Base-by-base conservation (phyloP, 2,113 vertebrate genomes). In the Oncorhynchus gorbuscha region DNA sequence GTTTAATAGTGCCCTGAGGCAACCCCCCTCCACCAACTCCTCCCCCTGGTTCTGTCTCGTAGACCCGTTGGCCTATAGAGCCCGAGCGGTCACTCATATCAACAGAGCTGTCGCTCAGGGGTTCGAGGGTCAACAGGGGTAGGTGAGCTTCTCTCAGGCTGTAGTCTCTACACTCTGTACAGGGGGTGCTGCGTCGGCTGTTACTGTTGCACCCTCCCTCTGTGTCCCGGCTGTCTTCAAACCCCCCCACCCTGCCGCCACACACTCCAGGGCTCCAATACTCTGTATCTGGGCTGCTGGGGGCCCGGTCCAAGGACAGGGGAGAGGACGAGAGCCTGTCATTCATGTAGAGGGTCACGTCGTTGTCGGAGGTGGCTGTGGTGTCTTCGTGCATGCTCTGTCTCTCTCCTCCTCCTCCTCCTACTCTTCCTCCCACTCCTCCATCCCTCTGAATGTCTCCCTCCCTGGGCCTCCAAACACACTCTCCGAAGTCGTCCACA, bases 21-120 rank as follows among this genome's bases (percentile, higher is more conserved):
- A 93, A 94, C 71, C 91, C 88, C 18, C 85, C 81, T 18, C 86
- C 92, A 7, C 66, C 66, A 8, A 26, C 66, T 35, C 67, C 32
- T 30, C 26, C 88, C 3, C 92, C 94, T 0, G 92, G 80, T 81
- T 96, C 95, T 81, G 95, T 94, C 88, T 97, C 95, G 51, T 94
- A 97, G 12, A 95, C 93, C 79, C 95, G 86, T n/a, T 95, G 91
- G 87, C 89, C 94, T 26, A 97, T 89, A 58, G 96, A 97, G 35
- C 95, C 96, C 0, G 96, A 97, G 59, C 96, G 95, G 86, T 97
- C 96, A 8, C 96, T 97, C 91, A 96, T 94, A 89, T 97, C 96
- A 83, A 97, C 96, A 0, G 96, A 97, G 90, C 96, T 97, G 92
- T 97, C 96, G 14, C 96, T 97, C 59, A 95, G 96, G 0, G 96